Evolutionary conservation across 2,888 invertebrate genomes (phyloP).

Genomic region (Cepaea hortensis): DNA sequence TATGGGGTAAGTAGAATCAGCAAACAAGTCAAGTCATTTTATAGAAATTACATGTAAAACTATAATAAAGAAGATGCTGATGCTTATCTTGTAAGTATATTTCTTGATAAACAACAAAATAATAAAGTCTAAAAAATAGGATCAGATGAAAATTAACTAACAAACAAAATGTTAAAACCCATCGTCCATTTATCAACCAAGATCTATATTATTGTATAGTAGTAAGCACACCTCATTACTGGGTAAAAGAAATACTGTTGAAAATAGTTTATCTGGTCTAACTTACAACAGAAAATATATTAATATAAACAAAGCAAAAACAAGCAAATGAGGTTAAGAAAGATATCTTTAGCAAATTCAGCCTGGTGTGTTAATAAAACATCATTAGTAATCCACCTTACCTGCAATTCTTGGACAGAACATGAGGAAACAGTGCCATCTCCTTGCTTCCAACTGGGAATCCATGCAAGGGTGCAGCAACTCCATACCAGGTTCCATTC

Average conservation of each 20-base stretch:
- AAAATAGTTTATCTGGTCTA: too few species aligned
- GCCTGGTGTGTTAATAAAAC: neutral
- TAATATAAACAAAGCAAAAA: neutral
- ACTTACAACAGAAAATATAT: too few species aligned
- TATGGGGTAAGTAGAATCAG: neutral
- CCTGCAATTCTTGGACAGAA: constrained; percentile 89
- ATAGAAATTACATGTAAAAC: neutral
- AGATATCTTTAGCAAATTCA: neutral
- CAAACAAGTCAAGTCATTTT: neutral
- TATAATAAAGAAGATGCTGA: too few species aligned
- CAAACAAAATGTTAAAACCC: too few species aligned
- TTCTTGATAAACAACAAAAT: neutral
- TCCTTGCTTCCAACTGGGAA: constrained; percentile 79
- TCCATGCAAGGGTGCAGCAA: constrained; percentile 84
- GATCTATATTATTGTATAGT: too few species aligned
- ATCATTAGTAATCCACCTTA: constrained; percentile 45
- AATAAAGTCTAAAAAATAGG: too few species aligned
- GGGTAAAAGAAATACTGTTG: too few species aligned
- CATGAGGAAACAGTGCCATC: constrained; percentile 89
- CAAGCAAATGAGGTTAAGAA: neutral
- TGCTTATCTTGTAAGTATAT: neutral
- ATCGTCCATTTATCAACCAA: too few species aligned
- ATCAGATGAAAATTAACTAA: too few species aligned
- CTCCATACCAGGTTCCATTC: constrained; percentile 87
- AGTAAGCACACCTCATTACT: too few species aligned